Conservation (phyloP, 2,888 invertebrate species). For the Lepidocyrtoides sp. region DNA sequence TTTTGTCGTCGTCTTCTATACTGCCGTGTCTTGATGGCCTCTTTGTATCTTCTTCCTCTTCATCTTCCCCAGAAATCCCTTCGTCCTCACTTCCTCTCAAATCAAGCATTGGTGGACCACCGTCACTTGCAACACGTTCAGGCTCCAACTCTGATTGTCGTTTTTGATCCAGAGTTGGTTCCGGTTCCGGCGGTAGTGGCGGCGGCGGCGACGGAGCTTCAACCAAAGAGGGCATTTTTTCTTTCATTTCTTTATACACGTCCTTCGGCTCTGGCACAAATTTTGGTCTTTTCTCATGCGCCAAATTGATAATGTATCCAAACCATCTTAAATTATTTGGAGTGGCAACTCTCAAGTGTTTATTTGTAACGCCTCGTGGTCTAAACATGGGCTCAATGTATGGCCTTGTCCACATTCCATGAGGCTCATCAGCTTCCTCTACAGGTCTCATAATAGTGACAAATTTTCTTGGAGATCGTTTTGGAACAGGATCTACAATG, state of each 20-base stretch:
- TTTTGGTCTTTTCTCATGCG: slow-evolving; percentile 74
- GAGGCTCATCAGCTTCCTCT: slow-evolving; percentile 71
- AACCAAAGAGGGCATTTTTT: too few species aligned
- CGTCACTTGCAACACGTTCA: not conserved
- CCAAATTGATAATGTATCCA: slow-evolving; percentile 76
- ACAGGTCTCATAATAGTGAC: slow-evolving; percentile 82
- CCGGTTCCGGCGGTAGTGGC: not conserved
- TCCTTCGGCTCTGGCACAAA: slow-evolving; percentile 74
- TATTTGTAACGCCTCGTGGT: slow-evolving; percentile 76
- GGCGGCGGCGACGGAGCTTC: too few species aligned
- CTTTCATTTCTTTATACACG: slow-evolving; percentile 5
- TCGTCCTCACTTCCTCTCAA: slow-evolving; percentile 43
- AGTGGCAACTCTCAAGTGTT: slow-evolving; percentile 76
- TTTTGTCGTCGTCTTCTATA: slow-evolving; percentile 36
- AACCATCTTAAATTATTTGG: slow-evolving; percentile 83
- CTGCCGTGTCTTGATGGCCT: not conserved
- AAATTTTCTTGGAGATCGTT: slow-evolving; percentile 69
- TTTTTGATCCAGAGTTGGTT: not conserved
- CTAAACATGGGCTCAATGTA: slow-evolving; percentile 83
- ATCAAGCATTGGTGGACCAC: not conserved
- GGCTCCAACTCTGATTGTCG: too few species aligned
- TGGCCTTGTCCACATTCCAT: slow-evolving; percentile 81
- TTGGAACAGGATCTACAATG: slow-evolving; percentile 77
- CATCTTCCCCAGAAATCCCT: slow-evolving; percentile 41
- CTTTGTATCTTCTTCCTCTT: slow-evolving; percentile 62